Evolutionary conservation across 2,888 invertebrate genomes (phyloP).

Genomic region (Poecilobothrus nobilitatus): DNA sequence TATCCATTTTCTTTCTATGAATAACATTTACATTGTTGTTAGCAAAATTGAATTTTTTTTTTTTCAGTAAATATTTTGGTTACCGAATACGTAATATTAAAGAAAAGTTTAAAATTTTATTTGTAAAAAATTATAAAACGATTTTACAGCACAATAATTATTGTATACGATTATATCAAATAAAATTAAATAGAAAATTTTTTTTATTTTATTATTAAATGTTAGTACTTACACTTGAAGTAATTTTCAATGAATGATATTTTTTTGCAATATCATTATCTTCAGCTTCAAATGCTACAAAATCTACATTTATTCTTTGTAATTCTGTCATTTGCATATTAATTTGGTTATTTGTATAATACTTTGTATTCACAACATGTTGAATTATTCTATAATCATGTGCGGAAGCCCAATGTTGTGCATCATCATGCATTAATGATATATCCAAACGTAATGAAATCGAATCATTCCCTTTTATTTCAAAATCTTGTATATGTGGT

Average conservation of each 20-base stretch:
- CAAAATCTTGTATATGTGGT: slow-evolving; percentile 36
- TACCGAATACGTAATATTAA: too few relatives aligned
- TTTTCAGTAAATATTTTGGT: too few relatives aligned
- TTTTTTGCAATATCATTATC: slow-evolving; percentile 57
- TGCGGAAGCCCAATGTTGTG: slow-evolving; percentile 73
- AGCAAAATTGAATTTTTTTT: too few relatives aligned
- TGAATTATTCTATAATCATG: slow-evolving; percentile 66
- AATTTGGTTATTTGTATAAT: slow-evolving; percentile 58
- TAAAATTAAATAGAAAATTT: too few relatives aligned
- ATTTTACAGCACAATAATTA: too few relatives aligned
- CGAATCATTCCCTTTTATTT: slow-evolving; percentile 47
- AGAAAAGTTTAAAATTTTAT: too few relatives aligned
- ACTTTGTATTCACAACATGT: slow-evolving; percentile 57
- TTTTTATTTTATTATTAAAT: too few relatives aligned
- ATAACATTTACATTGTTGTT: too few relatives aligned
- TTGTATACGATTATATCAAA: too few relatives aligned
- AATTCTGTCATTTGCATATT: slow-evolving; percentile 56
- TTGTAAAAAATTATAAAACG: too few relatives aligned
- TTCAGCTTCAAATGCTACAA: slow-evolving; percentile 59
- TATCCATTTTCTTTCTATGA: too few relatives aligned
- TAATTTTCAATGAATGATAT: slow-evolving; percentile 64
- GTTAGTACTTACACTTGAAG: slow-evolving; percentile 53
- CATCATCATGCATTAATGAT: slow-evolving; percentile 70
- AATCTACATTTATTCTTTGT: slow-evolving; percentile 57
- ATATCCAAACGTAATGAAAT: slow-evolving; percentile 62